These are phyloP conservation scores for Andrena cerasifolii DNA, from an alignment of 1,140 invertebrate species.

Conservation along the genomic window DNA sequence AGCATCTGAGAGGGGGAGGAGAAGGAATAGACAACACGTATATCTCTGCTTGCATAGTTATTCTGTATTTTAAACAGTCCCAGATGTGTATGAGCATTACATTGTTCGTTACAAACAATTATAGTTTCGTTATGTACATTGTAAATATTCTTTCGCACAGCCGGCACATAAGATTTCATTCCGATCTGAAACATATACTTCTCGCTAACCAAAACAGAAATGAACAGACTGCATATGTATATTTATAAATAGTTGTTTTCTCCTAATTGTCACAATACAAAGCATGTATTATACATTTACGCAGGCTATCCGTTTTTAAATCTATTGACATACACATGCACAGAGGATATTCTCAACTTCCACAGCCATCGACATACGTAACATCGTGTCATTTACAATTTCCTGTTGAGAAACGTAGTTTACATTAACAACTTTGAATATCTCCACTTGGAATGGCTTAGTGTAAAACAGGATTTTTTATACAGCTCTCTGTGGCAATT, in stretches of 20 bases:
- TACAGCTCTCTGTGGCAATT: conserved; percentile 96
- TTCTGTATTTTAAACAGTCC: conserved; percentile 33
- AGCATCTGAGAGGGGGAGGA: conserved; percentile 83
- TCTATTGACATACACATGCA: conserved; percentile 19
- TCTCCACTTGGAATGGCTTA: background rate
- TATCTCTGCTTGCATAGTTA: conserved; percentile 56
- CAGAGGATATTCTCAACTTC: conserved; percentile 19
- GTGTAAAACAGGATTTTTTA: conserved; percentile 36
- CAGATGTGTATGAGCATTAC: conserved; percentile 3
- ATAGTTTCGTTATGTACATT: conserved; percentile 14
- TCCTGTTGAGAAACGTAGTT: conserved; percentile 15
- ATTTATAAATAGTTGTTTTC: conserved; percentile 25
- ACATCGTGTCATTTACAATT: conserved; percentile 13
- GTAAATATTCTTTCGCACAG: conserved; percentile 1
- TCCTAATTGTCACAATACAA: conserved; percentile 24
- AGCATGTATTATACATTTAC: conserved; percentile 49
- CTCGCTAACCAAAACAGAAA: background rate
- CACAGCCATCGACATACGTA: conserved; percentile 20
- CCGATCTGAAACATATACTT: background rate
- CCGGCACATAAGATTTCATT: conserved; percentile 3
- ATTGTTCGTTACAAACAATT: conserved; percentile 5
- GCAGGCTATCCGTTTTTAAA: conserved; percentile 17
- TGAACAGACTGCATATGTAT: background rate
- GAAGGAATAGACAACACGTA: conserved; percentile 79
- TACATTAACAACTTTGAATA: background rate